A percentile compares a stretch with the other conserved stretches of the same genome.
phyloP scores from a whole-genome alignment of 2,888 invertebrate species.

The Drosophila infuscata region DNA sequence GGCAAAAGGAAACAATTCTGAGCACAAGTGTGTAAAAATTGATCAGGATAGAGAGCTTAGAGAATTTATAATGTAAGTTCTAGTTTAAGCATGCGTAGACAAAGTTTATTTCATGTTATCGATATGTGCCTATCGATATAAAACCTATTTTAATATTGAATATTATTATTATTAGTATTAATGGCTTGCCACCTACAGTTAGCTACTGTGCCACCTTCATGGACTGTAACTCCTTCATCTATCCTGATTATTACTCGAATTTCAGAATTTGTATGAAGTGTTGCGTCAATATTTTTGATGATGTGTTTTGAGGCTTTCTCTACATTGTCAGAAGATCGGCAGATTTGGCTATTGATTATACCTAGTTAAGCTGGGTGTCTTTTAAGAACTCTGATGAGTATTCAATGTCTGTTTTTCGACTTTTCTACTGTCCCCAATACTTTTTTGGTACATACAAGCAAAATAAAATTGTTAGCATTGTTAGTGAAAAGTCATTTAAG shows the following conservation, averaged over 20 bases:
- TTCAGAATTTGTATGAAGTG: not conserved
- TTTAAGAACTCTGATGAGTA: not conserved
- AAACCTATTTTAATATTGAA: not conserved
- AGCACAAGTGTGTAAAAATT: not conserved
- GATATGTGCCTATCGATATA: not conserved
- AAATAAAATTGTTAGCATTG: not conserved
- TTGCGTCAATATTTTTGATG: not conserved
- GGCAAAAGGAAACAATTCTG: not conserved
- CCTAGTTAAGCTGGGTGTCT: not conserved
- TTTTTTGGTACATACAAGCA: not conserved
- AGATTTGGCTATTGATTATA: not conserved
- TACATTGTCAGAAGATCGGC: not conserved
- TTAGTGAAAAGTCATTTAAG: not conserved
- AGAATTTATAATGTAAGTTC: not conserved
- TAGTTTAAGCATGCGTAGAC: not conserved
- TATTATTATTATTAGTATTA: not conserved
- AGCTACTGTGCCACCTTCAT: not conserved
- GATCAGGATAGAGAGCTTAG: not conserved
- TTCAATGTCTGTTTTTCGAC: rapidly evolving
- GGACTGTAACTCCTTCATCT: not conserved
- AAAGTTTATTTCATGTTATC: not conserved
- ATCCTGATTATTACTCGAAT: not conserved
- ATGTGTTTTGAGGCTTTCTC: not conserved
- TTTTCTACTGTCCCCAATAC: not conserved
- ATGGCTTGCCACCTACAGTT: not conserved